Conservation (phyloP, 2,797 vertebrate species). For the Cyclopterus lumpus region DNA sequence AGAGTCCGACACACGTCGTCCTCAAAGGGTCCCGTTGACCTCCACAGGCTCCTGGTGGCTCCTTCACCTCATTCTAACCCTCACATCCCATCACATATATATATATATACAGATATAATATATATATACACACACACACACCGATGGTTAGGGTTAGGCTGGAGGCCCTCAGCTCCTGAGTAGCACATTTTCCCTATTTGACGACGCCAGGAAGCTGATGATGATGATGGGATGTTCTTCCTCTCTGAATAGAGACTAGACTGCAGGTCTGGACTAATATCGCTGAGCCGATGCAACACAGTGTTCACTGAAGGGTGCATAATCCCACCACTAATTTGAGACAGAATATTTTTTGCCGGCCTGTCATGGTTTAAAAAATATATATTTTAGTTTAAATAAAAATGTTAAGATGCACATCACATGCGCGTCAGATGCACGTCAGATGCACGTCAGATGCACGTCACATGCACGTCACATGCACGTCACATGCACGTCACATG, state of each 20-base stretch:
- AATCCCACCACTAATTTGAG: constrained; percentile 72
- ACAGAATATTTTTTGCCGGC: constrained; percentile 37
- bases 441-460: no score
- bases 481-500: no score
- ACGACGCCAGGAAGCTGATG: constrained; percentile 53
- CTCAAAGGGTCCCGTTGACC: constrained; percentile 29
- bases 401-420: no score
- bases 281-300: constrained; percentile 51
- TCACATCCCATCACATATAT: no score
- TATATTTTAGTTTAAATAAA: no score
- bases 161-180: constrained; percentile 34
- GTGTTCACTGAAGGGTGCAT: constrained; percentile 58
- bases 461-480: no score
- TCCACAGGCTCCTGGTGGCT: background rate
- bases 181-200: constrained; percentile 33
- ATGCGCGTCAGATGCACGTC: no score
- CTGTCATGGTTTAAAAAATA: no score
- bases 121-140: no score
- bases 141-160: background rate
- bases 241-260: constrained; percentile 35
- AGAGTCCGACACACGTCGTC: constrained; percentile 1
- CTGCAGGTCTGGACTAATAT: constrained; percentile 44
- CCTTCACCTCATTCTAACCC: no score
- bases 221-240: constrained; percentile 30
- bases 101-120: no score